Evolutionary conservation across 2,888 invertebrate species (phyloP).

Genomic region (Ophion slaviceki): DNA sequence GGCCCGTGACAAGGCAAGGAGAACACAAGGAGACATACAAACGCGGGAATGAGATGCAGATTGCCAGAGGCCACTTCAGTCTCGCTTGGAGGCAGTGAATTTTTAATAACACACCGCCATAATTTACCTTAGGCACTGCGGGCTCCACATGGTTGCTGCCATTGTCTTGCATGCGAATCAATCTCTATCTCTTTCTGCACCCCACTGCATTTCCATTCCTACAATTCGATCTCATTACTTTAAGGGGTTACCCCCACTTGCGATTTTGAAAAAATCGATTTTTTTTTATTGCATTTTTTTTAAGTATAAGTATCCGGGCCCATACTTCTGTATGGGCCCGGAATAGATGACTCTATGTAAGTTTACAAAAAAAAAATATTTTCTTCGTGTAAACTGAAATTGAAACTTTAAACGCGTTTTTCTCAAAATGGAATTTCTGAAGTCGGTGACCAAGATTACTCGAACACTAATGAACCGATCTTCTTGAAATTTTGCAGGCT

Average conservation of each 20-base stretch:
- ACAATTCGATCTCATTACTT: not conserved
- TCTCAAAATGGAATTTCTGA: too few species aligned
- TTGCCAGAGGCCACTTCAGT: conserved; percentile 83
- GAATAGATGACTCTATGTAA: too few species aligned
- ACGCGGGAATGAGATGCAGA: conserved; percentile 83
- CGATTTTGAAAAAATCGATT: too few species aligned
- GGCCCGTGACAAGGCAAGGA: not conserved
- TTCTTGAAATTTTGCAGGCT: too few species aligned
- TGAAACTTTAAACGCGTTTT: too few species aligned
- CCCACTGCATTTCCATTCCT: conserved; percentile 17
- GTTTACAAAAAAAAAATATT: too few species aligned
- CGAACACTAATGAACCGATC: too few species aligned
- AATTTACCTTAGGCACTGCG: conserved; percentile 72
- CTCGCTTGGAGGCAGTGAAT: conserved; percentile 80
- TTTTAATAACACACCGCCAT: conserved; percentile 82
- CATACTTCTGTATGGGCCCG: too few species aligned
- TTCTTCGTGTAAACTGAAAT: too few species aligned
- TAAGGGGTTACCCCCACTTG: too few species aligned
- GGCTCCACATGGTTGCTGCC: conserved; percentile 51
- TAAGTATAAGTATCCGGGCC: too few species aligned
- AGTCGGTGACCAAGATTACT: too few species aligned
- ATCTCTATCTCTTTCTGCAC: conserved; percentile 34
- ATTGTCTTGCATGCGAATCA: conserved; percentile 58
- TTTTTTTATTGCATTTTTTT: conserved; percentile 17
- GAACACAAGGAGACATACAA: conserved; percentile 45